Conservation (phyloP, 1,140 invertebrate genomes). For the Eumaeus atala region DNA sequence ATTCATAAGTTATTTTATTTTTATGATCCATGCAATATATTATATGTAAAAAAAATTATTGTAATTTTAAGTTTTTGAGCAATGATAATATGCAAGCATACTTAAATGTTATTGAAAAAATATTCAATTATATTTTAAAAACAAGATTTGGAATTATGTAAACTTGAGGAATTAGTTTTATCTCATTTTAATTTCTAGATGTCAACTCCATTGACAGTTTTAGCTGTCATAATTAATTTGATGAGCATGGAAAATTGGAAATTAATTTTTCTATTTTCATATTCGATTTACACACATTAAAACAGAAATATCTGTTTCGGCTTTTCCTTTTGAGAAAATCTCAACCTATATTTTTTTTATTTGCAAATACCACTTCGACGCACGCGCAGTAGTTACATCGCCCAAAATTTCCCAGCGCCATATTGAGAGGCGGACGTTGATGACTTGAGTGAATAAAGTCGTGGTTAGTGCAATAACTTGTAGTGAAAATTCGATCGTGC, state of each 20-base stretch:
- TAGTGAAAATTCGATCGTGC: conserved; percentile 72
- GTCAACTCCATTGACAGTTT: conserved; percentile 16
- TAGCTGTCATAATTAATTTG: conserved; percentile 35
- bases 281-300: conserved; percentile 33
- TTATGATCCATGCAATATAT: too few relatives aligned
- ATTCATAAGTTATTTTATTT: too few relatives aligned
- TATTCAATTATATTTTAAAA: too few relatives aligned
- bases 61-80: too few relatives aligned
- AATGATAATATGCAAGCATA: too few relatives aligned
- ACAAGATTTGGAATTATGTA: too few relatives aligned
- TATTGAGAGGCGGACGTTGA: conserved; percentile 75
- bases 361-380: conserved; percentile 67
- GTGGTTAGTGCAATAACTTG: conserved; percentile 74
- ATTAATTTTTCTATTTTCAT: conserved; percentile 40
- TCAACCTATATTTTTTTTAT: conserved; percentile 48
- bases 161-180: not conserved
- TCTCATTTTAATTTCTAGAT: not conserved
- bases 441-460: conserved; percentile 71
- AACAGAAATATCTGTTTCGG: conserved; percentile 32
- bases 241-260: conserved; percentile 56
- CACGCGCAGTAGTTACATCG: conserved; percentile 71
- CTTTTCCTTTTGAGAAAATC: conserved; percentile 33
- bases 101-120: too few relatives aligned
- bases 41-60: too few relatives aligned
- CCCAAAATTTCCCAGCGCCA: conserved; percentile 74